phyloP scores from a whole-genome alignment of 2,797 vertebrate genomes.

The Leptodactylus fallax region DNA sequence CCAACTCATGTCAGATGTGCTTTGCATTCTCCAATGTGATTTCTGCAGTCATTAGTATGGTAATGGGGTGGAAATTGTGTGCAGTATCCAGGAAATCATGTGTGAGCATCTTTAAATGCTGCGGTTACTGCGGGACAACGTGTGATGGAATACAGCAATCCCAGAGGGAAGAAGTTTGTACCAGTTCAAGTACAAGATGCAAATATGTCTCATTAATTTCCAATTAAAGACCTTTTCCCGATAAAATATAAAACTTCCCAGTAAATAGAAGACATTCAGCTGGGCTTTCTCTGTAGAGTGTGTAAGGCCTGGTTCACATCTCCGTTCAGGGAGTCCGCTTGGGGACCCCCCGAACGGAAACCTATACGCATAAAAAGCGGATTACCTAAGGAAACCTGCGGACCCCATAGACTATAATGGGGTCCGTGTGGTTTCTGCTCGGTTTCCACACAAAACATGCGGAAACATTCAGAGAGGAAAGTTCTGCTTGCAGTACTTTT shows the following conservation, averaged over 20 bases:
- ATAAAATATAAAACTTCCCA: background rate
- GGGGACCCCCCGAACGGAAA: too few species aligned
- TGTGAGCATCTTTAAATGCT: constrained; percentile 30
- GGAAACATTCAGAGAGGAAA: too few species aligned
- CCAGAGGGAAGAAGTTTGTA: background rate
- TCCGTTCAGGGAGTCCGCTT: too few species aligned
- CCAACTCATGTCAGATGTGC: constrained; percentile 36
- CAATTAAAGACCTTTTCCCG: background rate
- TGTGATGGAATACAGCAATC: background rate
- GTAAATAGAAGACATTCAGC: background rate
- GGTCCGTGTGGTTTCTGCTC: too few species aligned
- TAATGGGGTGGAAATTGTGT: constrained; percentile 60
- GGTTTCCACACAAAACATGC: too few species aligned
- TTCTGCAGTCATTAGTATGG: constrained; percentile 53
- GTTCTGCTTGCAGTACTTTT: too few species aligned
- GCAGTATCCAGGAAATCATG: constrained; percentile 28
- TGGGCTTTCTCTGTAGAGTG: too few species aligned
- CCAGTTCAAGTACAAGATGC: background rate
- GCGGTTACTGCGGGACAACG: constrained; percentile 1
- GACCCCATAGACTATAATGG: too few species aligned
- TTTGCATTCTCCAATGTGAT: constrained; percentile 55
- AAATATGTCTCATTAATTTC: too few species aligned
- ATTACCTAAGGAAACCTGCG: too few species aligned
- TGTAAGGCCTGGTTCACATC: too few species aligned
- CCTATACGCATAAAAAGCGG: too few species aligned